Conservation (phyloP, 2,888 invertebrate genomes). For the Sycophila texana region DNA sequence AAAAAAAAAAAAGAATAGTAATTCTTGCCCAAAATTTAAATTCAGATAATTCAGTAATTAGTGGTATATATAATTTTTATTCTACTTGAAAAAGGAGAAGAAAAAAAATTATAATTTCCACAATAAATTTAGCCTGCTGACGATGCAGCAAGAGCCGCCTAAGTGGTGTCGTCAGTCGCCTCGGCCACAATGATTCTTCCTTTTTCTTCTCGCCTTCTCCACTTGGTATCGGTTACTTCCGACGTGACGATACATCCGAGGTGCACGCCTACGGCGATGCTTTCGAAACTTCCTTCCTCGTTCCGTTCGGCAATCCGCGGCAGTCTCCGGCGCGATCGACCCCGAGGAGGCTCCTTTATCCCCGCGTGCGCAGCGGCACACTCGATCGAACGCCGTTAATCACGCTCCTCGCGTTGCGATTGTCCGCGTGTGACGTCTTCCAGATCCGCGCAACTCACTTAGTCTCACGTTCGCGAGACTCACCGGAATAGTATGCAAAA, state of each 20-base stretch:
- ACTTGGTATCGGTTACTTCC: slow-evolving; percentile 41
- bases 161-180: slow-evolving; percentile 32
- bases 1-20: too few species aligned
- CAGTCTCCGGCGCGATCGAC: neutral
- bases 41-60: too few species aligned
- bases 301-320: slow-evolving; percentile 18
- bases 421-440: slow-evolving; percentile 7
- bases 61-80: too few species aligned
- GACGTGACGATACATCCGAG: slow-evolving; percentile 26
- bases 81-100: too few species aligned
- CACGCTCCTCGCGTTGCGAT: neutral
- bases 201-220: slow-evolving; percentile 5
- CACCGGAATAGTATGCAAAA: slow-evolving; percentile 3
- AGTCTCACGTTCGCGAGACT: slow-evolving; percentile 23
- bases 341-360: neutral
- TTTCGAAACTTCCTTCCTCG: slow-evolving; percentile 48
- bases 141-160: neutral
- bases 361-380: too few species aligned
- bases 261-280: neutral
- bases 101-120: too few species aligned
- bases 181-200: neutral
- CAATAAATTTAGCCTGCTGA: too few species aligned
- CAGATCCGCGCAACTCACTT: slow-evolving; percentile 15
- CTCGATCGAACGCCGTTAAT: slow-evolving; percentile 28
- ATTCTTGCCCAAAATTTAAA: too few species aligned